phyloP scores from a whole-genome alignment of 2,888 invertebrate genomes.

The Ferdinandea cuprea region DNA sequence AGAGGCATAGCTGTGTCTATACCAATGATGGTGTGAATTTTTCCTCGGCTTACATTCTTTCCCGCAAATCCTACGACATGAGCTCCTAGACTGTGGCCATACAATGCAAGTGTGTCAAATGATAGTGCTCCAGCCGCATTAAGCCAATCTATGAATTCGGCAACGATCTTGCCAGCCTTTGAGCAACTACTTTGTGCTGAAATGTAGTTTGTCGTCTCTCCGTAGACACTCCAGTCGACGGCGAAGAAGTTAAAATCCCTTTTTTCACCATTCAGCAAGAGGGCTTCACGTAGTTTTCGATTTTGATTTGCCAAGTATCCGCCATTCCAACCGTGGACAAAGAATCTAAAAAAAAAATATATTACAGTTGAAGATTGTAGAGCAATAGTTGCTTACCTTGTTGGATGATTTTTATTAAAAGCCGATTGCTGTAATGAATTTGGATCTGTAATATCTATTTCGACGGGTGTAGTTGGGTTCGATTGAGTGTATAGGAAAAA shows the following conservation, averaged over 20 bases:
- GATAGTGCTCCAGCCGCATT: slow-evolving; percentile 83
- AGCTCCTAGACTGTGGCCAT: slow-evolving; percentile 85
- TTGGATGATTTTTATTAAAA: slow-evolving; percentile 32
- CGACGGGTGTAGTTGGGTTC: slow-evolving; percentile 13
- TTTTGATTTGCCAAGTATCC: slow-evolving; percentile 81
- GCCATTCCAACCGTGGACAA: slow-evolving; percentile 85
- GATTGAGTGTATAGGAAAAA: slow-evolving; percentile 56
- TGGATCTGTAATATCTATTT: slow-evolving; percentile 27
- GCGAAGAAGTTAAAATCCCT: slow-evolving; percentile 85
- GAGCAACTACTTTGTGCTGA: slow-evolving; percentile 82
- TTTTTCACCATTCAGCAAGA: slow-evolving; percentile 83
- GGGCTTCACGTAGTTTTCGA: slow-evolving; percentile 80
- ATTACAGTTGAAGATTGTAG: neutral
- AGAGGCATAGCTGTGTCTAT: slow-evolving; percentile 75
- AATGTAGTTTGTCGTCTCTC: slow-evolving; percentile 84
- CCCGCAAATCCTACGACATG: slow-evolving; percentile 85
- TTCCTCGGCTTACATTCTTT: slow-evolving; percentile 84
- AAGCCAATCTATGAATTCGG: slow-evolving; percentile 78
- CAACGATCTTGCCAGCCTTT: slow-evolving; percentile 67
- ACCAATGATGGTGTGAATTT: slow-evolving; percentile 84
- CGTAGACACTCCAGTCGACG: slow-evolving; percentile 85
- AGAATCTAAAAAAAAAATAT: slow-evolving; percentile 60
- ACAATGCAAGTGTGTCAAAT: slow-evolving; percentile 83
- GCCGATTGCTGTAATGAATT: slow-evolving; percentile 20
- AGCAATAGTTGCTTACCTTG: slow-evolving; percentile 8